Evolutionary conservation across 2,888 invertebrate species (phyloP), one percentile per base, ranked within the genome.

Genomic region (Oxyteleia sp.): DNA sequence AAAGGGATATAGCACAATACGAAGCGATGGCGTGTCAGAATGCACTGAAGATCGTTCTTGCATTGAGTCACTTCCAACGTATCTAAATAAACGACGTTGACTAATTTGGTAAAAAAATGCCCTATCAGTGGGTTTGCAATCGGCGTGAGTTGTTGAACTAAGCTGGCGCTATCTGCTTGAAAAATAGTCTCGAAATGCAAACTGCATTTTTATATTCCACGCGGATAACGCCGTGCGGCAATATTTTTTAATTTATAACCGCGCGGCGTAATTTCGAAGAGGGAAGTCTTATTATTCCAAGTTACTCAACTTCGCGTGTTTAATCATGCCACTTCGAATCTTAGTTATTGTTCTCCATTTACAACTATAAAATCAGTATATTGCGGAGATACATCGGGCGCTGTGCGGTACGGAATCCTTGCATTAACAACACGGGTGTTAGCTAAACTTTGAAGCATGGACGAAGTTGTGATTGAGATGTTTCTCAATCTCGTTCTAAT

Each of bases 11-110:
- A 81, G 82, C 89, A 90, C 89, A 90, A 91, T 89, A 87, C 86
- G 88, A 88, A 88, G 88, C 90, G 90, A 88, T 91, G 89, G 92
- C 91, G 92, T 92, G 92, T 89, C 90, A 90, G 90, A 90, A 90
- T 91, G 92, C 91, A 92, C 89, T 92, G 92, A 91, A 91, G 90
- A 91, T 91, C 90, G 90, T 89, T 89, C 88, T 90, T 89, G 88
- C 88, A 88, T 88, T 85, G 87, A 88, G 87, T 88, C 89, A 88
- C 90, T 90, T 88, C 87, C 86, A 88, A 86, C 90, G 91, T 90
- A 88, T 90, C 87, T 87, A 88, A 89, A 91, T 90, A 91, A 91
- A 91, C 91, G 90, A 90, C 89, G 90, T 89, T 83, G 88, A 89
- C 90, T 90, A 91, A 92, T 90, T 91, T 89, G 88, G 89, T 88